Conservation (phyloP, 37 sponge, comb jelly and placozoan species). For the Halisarca cf. caerulea region DNA sequence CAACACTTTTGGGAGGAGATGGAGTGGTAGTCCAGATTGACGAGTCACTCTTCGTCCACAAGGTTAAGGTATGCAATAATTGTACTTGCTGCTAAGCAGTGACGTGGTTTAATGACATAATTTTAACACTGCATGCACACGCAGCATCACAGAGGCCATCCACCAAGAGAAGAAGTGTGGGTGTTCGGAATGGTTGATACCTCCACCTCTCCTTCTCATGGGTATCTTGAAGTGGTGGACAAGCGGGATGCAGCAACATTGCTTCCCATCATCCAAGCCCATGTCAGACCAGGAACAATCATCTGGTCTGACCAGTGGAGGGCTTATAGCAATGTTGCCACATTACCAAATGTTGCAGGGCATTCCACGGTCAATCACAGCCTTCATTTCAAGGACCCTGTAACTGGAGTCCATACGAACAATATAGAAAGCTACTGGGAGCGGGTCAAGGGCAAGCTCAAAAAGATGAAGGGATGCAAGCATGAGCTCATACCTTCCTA, state of each 20-base stretch:
- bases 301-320: conserved; percentile 68
- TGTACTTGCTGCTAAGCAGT: neutral
- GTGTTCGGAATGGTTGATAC: conserved; percentile 76
- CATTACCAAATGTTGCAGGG: conserved; percentile 35
- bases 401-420: conserved; percentile 66
- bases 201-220: conserved; percentile 35
- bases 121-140: too few relatives aligned
- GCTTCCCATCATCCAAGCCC: conserved; percentile 58
- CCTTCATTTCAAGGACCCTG: conserved; percentile 54
- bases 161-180: conserved; percentile 51
- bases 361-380: conserved; percentile 66
- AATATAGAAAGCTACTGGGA: conserved; percentile 74
- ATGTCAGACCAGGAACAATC: conserved; percentile 50
- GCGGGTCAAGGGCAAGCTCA: conserved; percentile 59
- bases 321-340: conserved; percentile 42
- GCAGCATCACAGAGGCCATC: conserved; percentile 54
- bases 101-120: neutral
- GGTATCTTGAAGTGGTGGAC: conserved; percentile 66
- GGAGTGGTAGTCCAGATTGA: conserved; percentile 28
- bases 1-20: conserved; percentile 5
- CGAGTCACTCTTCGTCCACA: conserved; percentile 28
- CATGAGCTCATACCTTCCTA: conserved; percentile 43
- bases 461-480: conserved; percentile 58
- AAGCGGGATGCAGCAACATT: conserved; percentile 63
- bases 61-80: conserved; percentile 19